Conservation (phyloP, 2,888 invertebrate species). For the Hyposoter dolosus region DNA sequence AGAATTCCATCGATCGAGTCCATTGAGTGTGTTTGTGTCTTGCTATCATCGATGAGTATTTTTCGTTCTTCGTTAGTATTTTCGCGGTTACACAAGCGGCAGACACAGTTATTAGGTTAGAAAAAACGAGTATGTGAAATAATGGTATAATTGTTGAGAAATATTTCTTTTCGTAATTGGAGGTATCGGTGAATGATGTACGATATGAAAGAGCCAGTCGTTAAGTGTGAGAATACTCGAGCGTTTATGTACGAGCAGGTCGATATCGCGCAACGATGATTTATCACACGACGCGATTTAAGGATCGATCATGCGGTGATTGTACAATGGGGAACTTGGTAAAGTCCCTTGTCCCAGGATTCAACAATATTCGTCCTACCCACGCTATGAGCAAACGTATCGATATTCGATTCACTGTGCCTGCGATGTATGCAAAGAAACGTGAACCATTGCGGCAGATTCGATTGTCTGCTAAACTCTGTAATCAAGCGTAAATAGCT, state of each 20-base stretch:
- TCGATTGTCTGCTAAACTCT: conserved; percentile 44
- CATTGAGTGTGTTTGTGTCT: neutral
- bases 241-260: neutral
- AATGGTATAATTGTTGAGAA: neutral
- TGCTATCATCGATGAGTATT: neutral
- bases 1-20: neutral
- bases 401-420: neutral
- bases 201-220: neutral
- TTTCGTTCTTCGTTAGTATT: neutral
- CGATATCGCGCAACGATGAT: conserved; percentile 2
- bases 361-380: conserved; percentile 3
- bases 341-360: neutral
- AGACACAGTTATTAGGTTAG: neutral
- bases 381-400: conserved; percentile 6
- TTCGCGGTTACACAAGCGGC: neutral
- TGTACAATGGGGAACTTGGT: neutral
- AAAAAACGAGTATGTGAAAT: neutral
- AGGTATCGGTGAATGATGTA: neutral
- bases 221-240: neutral
- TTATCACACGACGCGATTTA: neutral
- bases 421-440: neutral
- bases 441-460: neutral
- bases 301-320: conserved; percentile 27
- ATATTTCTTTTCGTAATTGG: neutral
- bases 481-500: conserved; percentile 54